Base-by-base conservation (phyloP, 2,888 invertebrate species). In the Poecilus cupreus region DNA sequence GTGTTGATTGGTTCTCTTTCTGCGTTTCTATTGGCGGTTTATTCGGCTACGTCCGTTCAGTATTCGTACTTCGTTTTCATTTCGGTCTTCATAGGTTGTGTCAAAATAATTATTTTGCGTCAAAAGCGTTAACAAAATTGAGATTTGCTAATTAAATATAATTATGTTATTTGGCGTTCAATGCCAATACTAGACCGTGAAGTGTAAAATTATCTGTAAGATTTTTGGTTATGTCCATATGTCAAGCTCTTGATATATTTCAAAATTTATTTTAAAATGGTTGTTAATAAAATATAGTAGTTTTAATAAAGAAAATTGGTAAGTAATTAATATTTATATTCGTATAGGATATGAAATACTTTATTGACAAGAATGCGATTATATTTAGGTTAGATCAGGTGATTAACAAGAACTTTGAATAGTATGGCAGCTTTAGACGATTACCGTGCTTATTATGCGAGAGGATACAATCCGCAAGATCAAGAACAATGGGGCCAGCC, bases 361-460 rank as follows among this genome's bases (percentile, higher is more conserved):
- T n/a, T 60, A 13, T 13, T 26, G 26, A 26, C 4, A 60, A 60
- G 8, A n/a, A 11, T 60, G 20, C 13, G 26, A 22, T 60, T 60
- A 60, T 60, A 60, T 60, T 60, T 72, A 72, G 80, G 72, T 80
- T 80, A 72, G 37, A 80, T 80, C 80, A 80, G 72, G 68, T 79
- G 79, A 72, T 80, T 57, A 6, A 13, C 5, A 75, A 26, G 32
- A 75, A 26, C 54, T 26, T 51, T 32, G 24, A 51, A 51, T 16
- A 43, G 6, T 26, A 85, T 85, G 85, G 85, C 85, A 81, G 84
- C 85, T 20, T 83, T 84, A 43, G 84, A 84, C 2, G 84, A 85
- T 70, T 85, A 85, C 80, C 81, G 81, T 26, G 32, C 80, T 46
- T 81, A 76, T 51, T 80, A 82, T 72, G 72, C 70, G 49, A 78